Evolutionary conservation across 2,888 invertebrate genomes (phyloP).

Genomic region (Heteromyza rotundicornis): DNA sequence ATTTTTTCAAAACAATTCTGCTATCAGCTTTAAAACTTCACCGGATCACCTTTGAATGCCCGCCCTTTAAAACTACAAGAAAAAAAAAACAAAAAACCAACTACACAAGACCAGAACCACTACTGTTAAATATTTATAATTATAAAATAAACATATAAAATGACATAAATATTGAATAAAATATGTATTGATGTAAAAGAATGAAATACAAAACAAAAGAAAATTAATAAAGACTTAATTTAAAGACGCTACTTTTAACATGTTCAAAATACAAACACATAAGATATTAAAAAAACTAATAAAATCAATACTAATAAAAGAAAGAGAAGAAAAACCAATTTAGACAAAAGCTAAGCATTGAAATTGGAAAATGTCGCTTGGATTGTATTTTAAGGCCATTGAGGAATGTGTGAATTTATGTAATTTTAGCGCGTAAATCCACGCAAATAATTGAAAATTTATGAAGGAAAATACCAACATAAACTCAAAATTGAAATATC

Average conservation of each 20-base stretch:
- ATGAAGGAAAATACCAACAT: too few relatives aligned
- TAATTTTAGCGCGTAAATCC: too few relatives aligned
- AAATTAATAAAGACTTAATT: background rate
- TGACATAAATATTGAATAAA: too few relatives aligned
- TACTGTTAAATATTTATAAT: slow-evolving; percentile 44
- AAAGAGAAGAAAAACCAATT: slow-evolving; percentile 5
- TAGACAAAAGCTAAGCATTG: too few relatives aligned
- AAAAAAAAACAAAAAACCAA: background rate
- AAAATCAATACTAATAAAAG: slow-evolving; percentile 6
- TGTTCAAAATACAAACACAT: slow-evolving; percentile 38
- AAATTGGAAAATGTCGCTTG: too few relatives aligned
- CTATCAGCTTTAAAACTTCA: background rate
- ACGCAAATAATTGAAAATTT: too few relatives aligned
- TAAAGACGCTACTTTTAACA: slow-evolving; percentile 2
- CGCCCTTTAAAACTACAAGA: background rate
- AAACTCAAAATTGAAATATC: too few relatives aligned
- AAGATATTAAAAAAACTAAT: slow-evolving; percentile 23
- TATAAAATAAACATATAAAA: slow-evolving; percentile 27
- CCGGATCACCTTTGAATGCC: background rate
- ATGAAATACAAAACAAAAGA: background rate
- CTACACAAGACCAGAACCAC: slow-evolving; percentile 28
- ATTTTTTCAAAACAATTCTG: background rate
- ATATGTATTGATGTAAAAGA: background rate
- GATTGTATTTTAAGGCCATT: too few relatives aligned
- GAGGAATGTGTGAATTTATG: too few relatives aligned